Evolutionary conservation across 2,888 invertebrate species (phyloP).

Genomic region (Halictus ligatus): DNA sequence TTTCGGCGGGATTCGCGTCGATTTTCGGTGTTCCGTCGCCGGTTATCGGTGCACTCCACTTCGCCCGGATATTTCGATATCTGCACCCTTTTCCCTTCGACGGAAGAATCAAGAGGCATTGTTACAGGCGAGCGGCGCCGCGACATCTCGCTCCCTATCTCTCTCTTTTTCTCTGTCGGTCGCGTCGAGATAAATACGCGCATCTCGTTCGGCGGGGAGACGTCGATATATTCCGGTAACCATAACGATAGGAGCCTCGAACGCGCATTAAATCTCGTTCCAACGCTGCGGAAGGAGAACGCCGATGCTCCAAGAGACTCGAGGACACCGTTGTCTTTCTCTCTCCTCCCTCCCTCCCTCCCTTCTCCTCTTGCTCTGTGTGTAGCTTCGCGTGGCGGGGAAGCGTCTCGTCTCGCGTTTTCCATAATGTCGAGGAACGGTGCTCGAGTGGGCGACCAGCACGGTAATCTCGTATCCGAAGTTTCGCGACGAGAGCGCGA

Average conservation of each 20-base stretch:
- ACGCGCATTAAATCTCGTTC: conserved; percentile 35
- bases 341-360: neutral
- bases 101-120: conserved; percentile 16
- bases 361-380: neutral
- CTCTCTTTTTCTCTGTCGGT: neutral
- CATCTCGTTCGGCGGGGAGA: conserved; percentile 17
- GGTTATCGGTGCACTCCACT: conserved; percentile 49
- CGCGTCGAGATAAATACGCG: conserved; percentile 33
- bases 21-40: neutral
- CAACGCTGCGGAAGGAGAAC: neutral
- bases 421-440: conserved; percentile 61
- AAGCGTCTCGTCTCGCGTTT: conserved; percentile 48
- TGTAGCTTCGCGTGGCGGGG: conserved; percentile 16
- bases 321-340: neutral
- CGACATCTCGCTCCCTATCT: neutral
- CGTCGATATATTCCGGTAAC: conserved; percentile 13
- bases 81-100: conserved; percentile 11
- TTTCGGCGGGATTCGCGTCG: neutral
- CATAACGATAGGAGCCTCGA: conserved; percentile 11
- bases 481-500: conserved; percentile 68
- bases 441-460: conserved; percentile 57
- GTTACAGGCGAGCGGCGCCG: conserved; percentile 18
- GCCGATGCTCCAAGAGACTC: neutral
- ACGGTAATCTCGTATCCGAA: conserved; percentile 71
- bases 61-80: conserved; percentile 36